Base-by-base conservation (phyloP, 2,113 vertebrate genomes). In the Bubo bubo region DNA sequence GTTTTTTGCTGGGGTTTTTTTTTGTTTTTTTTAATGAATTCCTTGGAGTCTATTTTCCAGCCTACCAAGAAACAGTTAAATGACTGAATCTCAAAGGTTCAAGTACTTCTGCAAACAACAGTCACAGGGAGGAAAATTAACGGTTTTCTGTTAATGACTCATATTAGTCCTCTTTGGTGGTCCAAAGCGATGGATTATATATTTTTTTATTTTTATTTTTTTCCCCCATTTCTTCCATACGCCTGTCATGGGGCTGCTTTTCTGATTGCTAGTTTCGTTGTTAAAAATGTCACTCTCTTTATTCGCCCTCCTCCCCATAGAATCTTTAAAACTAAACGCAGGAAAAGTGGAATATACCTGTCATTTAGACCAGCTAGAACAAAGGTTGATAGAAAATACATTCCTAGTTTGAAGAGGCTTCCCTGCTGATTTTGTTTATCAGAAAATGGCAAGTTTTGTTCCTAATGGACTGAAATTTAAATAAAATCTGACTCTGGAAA, bases 381-480 rank as follows among this genome's bases (percentile, higher is more conserved):
- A 98, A 98, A 99, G 98, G 98, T 99, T 98, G 97, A 98, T 98
- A 98, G 98, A 98, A 97, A 98, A 98, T 98, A 98, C 97, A 97
- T 98, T 98, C 98, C 97, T 98, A 97, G 95, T 98, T 98, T 98
- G 98, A 98, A 98, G 98, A 98, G 98, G 98, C 98, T 97, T 98
- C 98, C 99, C 99, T 98, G 99, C 99, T 99, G 99, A 98, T 99
- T 98, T 99, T 99, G 99, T 99, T 99, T 99, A 99, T 99, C 99
- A 98, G 98, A 98, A 99, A 99, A 98, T 98, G 98, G 97, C 98
- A 98, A 98, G 97, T 98, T 99, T 98, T 98, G 98, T 98, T 98
- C 98, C 98, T 99, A 99, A 99, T 99, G 99, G 99, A 99, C 98
- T 98, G 98, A 98, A 98, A 98, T 99, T 99, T 98, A 98, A 99